Percentiles rank a stretch among this genome's conserved stretches.
Conservation (phyloP, 2,113 vertebrate genomes). For the Alectura lathami region DNA sequence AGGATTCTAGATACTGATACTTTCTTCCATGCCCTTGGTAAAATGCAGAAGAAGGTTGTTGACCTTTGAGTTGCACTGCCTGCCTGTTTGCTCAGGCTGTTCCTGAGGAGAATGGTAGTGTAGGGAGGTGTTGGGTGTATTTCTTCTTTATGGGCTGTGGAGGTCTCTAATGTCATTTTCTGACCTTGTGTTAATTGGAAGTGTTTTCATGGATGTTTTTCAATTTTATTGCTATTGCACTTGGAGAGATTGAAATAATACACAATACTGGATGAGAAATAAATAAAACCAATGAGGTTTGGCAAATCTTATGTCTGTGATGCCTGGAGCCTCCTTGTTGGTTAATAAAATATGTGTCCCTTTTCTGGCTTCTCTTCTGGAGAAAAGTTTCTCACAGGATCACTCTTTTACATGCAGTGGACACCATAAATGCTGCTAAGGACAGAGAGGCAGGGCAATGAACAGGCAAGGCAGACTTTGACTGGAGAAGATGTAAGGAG, state of each 20-base stretch:
- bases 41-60: not conserved
- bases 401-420: not conserved
- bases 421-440: not conserved
- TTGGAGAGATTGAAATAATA: conserved; percentile 58
- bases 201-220: conserved; percentile 34
- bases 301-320: not conserved
- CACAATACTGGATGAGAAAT: not conserved
- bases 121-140: not conserved
- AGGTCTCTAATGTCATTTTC: conserved; percentile 39
- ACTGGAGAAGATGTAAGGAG: not conserved
- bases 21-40: not conserved
- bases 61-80: not conserved
- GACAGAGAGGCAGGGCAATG: not conserved
- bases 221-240: conserved; percentile 47
- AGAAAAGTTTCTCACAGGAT: not conserved
- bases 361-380: not conserved
- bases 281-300: conserved; percentile 47
- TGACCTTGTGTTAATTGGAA: conserved; percentile 65
- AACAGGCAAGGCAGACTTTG: accelerated
- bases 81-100: not conserved
- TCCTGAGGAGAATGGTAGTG: not conserved
- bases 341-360: conserved; percentile 24
- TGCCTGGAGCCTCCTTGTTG: not conserved
- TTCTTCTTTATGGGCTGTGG: conserved; percentile 26
- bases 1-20: not conserved